Conservation (phyloP, 2,888 invertebrate genomes). For the Caenorhabditis sinica region DNA sequence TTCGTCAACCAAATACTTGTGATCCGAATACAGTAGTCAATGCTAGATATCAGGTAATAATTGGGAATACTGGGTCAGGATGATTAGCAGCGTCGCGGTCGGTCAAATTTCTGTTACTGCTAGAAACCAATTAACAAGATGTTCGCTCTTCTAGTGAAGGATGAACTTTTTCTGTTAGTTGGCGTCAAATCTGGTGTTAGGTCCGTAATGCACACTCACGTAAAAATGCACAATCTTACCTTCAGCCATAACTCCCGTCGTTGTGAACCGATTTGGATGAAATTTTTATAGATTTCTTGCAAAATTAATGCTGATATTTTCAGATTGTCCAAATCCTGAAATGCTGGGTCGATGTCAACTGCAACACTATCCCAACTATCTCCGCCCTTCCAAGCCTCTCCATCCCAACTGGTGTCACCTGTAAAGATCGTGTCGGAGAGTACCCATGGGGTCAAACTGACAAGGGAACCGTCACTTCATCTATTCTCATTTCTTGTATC, state of each 20-base stretch:
- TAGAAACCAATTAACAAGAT: too few relatives aligned
- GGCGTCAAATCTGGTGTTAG: too few relatives aligned
- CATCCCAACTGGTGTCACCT: constrained; percentile 51
- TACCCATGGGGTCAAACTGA: constrained; percentile 69
- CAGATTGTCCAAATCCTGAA: constrained; percentile 68
- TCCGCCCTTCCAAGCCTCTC: constrained; percentile 46
- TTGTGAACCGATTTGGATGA: too few relatives aligned
- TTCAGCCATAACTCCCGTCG: too few relatives aligned
- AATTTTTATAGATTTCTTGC: too few relatives aligned
- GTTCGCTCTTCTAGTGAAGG: too few relatives aligned
- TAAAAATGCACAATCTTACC: too few relatives aligned
- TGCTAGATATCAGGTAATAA: constrained; percentile 62
- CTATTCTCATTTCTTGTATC: constrained; percentile 8
- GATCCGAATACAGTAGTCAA: constrained; percentile 79
- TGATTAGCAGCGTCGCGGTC: too few relatives aligned
- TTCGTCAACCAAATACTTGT: constrained; percentile 80
- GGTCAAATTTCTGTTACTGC: too few relatives aligned
- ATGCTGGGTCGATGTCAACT: constrained; percentile 61
- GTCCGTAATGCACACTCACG: too few relatives aligned
- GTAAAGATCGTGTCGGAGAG: constrained; percentile 50
- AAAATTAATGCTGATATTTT: constrained; percentile 31
- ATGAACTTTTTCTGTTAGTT: too few relatives aligned
- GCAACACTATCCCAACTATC: constrained; percentile 40
- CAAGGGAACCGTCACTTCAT: neutral
- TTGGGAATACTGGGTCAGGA: neutral